These are phyloP conservation scores for Drosophila baimaii DNA, from an alignment of 1,140 invertebrate genomes.

Conservation along the genomic window DNA sequence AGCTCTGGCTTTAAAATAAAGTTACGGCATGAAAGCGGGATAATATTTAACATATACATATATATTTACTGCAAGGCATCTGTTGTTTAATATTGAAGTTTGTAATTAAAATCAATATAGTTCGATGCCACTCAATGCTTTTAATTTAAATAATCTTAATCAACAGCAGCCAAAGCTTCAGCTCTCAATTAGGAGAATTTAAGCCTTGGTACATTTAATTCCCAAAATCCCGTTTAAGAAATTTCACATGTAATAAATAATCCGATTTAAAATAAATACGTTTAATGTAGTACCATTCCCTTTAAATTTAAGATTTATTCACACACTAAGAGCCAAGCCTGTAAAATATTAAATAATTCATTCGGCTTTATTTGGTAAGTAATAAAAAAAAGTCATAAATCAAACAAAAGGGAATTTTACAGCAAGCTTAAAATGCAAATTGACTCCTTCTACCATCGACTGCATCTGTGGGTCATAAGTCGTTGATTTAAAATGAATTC, in stretches of 20 bases:
- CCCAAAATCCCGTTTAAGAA: not conserved
- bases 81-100: not conserved
- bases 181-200: too few species aligned
- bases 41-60: too few species aligned
- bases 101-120: too few species aligned
- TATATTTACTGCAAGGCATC: too few species aligned
- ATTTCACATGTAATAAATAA: not conserved
- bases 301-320: not conserved
- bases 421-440: constrained; percentile 1
- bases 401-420: not conserved
- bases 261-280: too few species aligned
- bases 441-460: not conserved
- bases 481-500: constrained; percentile 12
- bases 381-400: not conserved
- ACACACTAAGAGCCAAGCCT: not conserved
- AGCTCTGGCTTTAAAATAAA: not conserved
- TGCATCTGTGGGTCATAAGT: constrained; percentile 1
- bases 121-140: too few species aligned
- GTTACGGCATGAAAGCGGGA: not conserved
- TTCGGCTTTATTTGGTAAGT: not conserved
- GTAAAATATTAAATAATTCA: constrained; percentile 3
- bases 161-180: too few species aligned
- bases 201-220: too few species aligned
- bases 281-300: not conserved
- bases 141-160: too few species aligned